Conservation (phyloP, 1,140 invertebrate species). For the Bacillus rossius region DNA sequence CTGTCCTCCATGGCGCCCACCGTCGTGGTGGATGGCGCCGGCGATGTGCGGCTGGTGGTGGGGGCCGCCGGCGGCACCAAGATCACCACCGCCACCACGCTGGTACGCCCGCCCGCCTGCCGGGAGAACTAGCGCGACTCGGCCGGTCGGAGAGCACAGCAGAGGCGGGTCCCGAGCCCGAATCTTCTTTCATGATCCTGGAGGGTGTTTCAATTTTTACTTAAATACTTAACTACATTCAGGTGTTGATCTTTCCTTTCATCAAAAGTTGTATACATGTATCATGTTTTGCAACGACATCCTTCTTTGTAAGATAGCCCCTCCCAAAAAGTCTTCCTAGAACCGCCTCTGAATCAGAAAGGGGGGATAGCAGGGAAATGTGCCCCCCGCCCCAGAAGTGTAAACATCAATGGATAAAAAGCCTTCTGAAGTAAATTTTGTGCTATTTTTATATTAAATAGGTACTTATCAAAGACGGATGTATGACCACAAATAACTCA, state of each 20-base stretch:
- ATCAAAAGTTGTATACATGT: neutral
- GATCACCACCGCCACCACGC: slow-evolving; percentile 77
- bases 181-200: neutral
- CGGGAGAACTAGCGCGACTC: too few species aligned
- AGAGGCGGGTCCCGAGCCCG: too few species aligned
- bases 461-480: too few species aligned
- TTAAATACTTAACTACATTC: neutral
- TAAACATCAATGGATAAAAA: too few species aligned
- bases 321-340: too few species aligned
- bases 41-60: slow-evolving; percentile 60
- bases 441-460: too few species aligned
- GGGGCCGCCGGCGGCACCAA: slow-evolving; percentile 87
- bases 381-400: too few species aligned
- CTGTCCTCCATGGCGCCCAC: slow-evolving; percentile 87
- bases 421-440: too few species aligned
- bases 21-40: slow-evolving; percentile 62
- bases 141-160: too few species aligned
- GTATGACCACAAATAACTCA: too few species aligned
- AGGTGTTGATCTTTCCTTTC: neutral
- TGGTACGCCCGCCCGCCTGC: slow-evolving; percentile 42
- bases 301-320: neutral
- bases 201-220: neutral
- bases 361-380: too few species aligned
- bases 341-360: too few species aligned
- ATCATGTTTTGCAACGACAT: neutral